Evolutionary conservation across 2,888 invertebrate species (phyloP).

Genomic region (Drosophila parthenogenetica): DNA sequence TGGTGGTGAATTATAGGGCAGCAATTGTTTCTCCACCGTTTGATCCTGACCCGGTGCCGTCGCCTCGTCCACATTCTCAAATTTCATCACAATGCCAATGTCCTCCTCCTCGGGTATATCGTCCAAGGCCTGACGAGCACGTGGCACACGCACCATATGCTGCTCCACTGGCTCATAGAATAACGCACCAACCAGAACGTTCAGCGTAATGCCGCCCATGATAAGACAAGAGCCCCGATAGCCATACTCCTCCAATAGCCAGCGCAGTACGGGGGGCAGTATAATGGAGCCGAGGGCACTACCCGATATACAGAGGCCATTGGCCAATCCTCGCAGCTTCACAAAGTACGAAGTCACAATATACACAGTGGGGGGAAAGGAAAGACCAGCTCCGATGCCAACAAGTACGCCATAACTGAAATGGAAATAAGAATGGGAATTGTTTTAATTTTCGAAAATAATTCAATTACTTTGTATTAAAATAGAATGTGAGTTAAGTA

Average conservation of each 20-base stretch:
- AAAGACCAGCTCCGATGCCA: constrained; percentile 93
- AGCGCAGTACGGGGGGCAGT: constrained; percentile 91
- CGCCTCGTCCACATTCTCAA: constrained; percentile 80
- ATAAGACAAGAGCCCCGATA: constrained; percentile 91
- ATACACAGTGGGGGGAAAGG: constrained; percentile 95
- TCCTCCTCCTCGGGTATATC: constrained; percentile 84
- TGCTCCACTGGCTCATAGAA: constrained; percentile 94
- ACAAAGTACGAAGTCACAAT: constrained; percentile 95
- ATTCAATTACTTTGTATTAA: background rate
- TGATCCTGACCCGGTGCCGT: constrained; percentile 39
- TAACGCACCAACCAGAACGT: constrained; percentile 93
- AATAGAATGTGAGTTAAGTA: constrained; percentile 17
- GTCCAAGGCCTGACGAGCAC: constrained; percentile 79
- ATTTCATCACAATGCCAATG: constrained; percentile 84
- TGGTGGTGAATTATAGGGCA: constrained; percentile 69
- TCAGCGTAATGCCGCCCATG: constrained; percentile 92
- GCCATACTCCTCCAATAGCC: constrained; percentile 90
- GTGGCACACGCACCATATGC: constrained; percentile 90
- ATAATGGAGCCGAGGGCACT: constrained; percentile 94
- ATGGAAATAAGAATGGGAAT: constrained; percentile 4
- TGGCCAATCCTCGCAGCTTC: constrained; percentile 91
- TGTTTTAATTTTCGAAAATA: background rate
- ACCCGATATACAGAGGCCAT: constrained; percentile 95
- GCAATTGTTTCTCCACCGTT: constrained; percentile 57
- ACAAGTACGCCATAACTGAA: constrained; percentile 92